Percentiles rank a stretch among this genome's conserved stretches.
These are phyloP conservation scores for Araneus ventricosus DNA, from an alignment of 1,140 invertebrate species.

Conservation along the genomic window DNA sequence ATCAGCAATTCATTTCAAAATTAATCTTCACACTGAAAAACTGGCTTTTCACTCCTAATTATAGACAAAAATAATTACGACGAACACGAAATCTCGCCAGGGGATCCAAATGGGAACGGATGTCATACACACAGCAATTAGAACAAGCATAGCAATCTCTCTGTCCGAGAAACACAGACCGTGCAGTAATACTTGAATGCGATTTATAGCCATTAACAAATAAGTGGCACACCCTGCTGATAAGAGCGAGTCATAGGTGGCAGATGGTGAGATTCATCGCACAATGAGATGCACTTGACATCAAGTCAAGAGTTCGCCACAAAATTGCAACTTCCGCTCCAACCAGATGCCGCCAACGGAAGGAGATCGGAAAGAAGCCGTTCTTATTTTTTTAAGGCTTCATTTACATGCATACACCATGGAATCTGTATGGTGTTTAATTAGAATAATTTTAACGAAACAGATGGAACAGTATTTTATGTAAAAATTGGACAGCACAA, in stretches of 20 bases:
- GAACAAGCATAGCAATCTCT: not conserved
- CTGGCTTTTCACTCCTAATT: too few relatives aligned
- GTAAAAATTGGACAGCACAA: too few relatives aligned
- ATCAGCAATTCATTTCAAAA: too few relatives aligned
- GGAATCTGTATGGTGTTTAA: too few relatives aligned
- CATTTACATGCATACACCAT: too few relatives aligned
- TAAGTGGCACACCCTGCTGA: not conserved
- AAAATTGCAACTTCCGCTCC: constrained; percentile 47
- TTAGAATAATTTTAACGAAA: too few relatives aligned
- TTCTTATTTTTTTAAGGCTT: too few relatives aligned
- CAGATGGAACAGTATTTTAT: too few relatives aligned
- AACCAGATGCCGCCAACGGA: constrained; percentile 31
- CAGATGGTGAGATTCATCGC: constrained; percentile 33
- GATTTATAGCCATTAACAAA: constrained; percentile 10
- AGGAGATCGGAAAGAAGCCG: too few relatives aligned
- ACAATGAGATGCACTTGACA: constrained; percentile 37
- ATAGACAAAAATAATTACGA: too few relatives aligned
- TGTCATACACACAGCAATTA: not conserved
- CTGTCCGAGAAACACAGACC: not conserved
- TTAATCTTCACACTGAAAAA: too few relatives aligned
- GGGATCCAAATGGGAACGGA: not conserved
- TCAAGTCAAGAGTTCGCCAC: constrained; percentile 4
- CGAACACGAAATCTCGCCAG: too few relatives aligned
- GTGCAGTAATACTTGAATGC: not conserved
- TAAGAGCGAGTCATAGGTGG: not conserved